Evolutionary conservation across 1,140 invertebrate genomes (phyloP), one percentile per base, ranked within the genome.

Genomic region (Physella acuta): DNA sequence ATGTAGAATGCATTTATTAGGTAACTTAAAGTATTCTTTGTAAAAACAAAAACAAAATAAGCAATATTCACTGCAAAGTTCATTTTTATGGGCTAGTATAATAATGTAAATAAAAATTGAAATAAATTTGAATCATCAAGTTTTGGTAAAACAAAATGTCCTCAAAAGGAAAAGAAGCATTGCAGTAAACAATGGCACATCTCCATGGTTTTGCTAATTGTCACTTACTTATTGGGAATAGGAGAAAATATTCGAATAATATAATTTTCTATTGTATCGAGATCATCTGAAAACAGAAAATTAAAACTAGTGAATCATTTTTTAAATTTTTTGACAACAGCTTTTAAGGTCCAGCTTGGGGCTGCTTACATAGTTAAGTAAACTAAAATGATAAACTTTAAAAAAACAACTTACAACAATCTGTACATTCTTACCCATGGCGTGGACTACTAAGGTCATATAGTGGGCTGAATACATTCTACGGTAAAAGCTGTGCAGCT

Each of bases 381-480:
- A 8, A 31, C 14, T 20, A 30, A 20, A 60, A 20, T n/a, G 58
- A 30, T 20, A 30, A 31, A 60, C 20, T 31, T 24, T 31, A 33
- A 60, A 33, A 60, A 20, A 60, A 20, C n/a, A 33, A 60, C 20
- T 31, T 8, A 16, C 14, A 24, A 28, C 24, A 28, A 31, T 20
- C 16, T 4, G 8, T 51, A 33, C 34, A 62, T 37, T 17, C 68
- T 56, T 72, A 84, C 82, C 79, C 73, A 78, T 76, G 5, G 81
- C 77, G 28, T 82, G 78, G 4, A 84, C 73, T 36, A 76, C 82
- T 14, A 84, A 71, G n/a, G 82, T 84, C 83, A 84, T 84, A 64
- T 80, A 83, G 53, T 83, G 78, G 3, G 83, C 76, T 4, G 78
- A 78, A 62, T 84, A 84, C 63, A 77, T 75, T 33, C 71, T 70